Conservation (phyloP, 2,888 invertebrate genomes). For the Mayetiola destructor region DNA sequence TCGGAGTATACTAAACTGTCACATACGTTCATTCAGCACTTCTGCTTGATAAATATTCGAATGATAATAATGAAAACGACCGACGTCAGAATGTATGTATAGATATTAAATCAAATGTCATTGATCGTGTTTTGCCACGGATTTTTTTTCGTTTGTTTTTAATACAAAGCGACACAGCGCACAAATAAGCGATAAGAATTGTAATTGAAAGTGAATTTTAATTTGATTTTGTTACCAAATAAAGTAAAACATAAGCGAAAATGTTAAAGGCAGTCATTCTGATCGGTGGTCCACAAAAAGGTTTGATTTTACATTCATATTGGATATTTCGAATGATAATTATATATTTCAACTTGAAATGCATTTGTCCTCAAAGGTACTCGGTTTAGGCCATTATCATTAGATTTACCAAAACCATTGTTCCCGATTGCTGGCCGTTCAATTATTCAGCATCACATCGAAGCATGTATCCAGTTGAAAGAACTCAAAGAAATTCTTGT, state of each 20-base stretch:
- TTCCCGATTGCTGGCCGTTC: constrained; percentile 95
- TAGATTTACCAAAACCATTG: constrained; percentile 94
- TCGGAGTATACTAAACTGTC: too few species aligned
- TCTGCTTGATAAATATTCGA: too few species aligned
- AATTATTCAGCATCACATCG: constrained; percentile 92
- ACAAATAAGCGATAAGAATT: too few species aligned
- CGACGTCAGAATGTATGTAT: too few species aligned
- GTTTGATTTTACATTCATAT: constrained; percentile 36
- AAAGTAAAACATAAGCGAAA: constrained; percentile 16
- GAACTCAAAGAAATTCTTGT: constrained; percentile 81
- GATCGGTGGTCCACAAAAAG: constrained; percentile 90
- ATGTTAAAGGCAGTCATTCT: constrained; percentile 80
- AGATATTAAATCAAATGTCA: too few species aligned
- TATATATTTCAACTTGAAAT: background rate
- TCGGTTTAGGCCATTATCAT: constrained; percentile 85
- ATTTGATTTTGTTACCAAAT: background rate
- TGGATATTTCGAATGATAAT: background rate
- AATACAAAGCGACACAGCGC: too few species aligned
- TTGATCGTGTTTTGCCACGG: too few species aligned
- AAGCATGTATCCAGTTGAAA: constrained; percentile 68
- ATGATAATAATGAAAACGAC: too few species aligned
- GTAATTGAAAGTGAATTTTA: too few species aligned
- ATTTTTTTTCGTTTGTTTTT: too few species aligned
- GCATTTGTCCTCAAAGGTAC: constrained; percentile 52
- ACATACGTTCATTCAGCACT: too few species aligned